Evolutionary conservation across 1,140 invertebrate genomes (phyloP).

Genomic region (Drosophila carrolli): DNA sequence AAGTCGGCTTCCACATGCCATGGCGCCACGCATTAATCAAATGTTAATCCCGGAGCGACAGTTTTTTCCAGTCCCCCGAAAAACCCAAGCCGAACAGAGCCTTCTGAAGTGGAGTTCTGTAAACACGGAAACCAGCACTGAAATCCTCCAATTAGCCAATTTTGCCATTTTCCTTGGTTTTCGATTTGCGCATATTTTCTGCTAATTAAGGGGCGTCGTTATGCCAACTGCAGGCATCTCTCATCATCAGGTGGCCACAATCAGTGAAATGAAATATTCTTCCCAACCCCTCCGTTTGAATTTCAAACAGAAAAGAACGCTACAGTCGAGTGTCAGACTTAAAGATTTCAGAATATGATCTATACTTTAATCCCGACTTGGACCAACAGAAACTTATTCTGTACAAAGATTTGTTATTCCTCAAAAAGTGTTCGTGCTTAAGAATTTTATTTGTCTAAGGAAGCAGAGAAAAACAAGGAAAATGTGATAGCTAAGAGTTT

Average conservation of each 20-base stretch:
- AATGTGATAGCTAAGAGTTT: too few relatives aligned
- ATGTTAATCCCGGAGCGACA: slow-evolving; percentile 22
- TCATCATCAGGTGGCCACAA: slow-evolving; percentile 41
- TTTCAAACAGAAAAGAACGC: too few relatives aligned
- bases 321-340: too few relatives aligned
- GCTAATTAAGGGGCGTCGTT: slow-evolving; percentile 59
- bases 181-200: slow-evolving; percentile 41
- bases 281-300: not conserved
- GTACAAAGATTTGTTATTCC: too few relatives aligned
- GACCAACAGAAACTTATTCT: too few relatives aligned
- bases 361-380: too few relatives aligned
- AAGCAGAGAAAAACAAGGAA: too few relatives aligned
- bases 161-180: slow-evolving; percentile 18
- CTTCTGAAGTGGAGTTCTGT: slow-evolving; percentile 3
- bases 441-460: too few relatives aligned
- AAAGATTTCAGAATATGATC: too few relatives aligned
- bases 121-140: not conserved
- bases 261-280: slow-evolving; percentile 35
- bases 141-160: slow-evolving; percentile 24
- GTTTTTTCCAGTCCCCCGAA: not conserved
- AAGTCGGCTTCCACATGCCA: not conserved
- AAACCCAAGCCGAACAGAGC: slow-evolving; percentile 12
- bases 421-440: too few relatives aligned
- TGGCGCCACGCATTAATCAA: slow-evolving; percentile 56
- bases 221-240: slow-evolving; percentile 37